Conservation (phyloP, 2,797 vertebrate genomes). For the Phalanger gymnotis region DNA sequence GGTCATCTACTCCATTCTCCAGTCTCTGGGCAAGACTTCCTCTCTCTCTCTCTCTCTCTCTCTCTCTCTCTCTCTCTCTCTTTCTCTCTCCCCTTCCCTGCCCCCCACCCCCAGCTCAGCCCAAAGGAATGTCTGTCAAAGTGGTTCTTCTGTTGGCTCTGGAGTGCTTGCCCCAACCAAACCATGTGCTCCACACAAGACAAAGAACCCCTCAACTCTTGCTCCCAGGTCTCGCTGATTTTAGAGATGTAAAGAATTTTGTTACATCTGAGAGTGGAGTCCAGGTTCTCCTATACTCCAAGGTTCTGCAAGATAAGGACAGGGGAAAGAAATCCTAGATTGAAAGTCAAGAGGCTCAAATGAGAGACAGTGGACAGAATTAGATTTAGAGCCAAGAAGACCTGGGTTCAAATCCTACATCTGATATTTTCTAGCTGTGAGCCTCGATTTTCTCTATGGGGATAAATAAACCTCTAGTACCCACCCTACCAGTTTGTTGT, state of each 20-base stretch:
- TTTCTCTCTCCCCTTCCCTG: too few species aligned
- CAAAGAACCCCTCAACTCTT: neutral
- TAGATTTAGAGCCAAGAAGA: neutral
- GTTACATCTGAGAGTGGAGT: neutral
- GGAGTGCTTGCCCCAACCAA: neutral
- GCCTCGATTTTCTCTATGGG: neutral
- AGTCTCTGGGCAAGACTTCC: neutral
- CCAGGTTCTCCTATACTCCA: neutral
- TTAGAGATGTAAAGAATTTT: neutral
- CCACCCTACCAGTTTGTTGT: neutral
- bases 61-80: neutral
- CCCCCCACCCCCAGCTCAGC: neutral
- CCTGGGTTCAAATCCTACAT: neutral
- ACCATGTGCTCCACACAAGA: neutral
- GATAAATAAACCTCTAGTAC: neutral
- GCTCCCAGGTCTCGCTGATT: neutral
- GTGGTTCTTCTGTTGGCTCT: neutral
- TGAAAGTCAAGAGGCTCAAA: neutral
- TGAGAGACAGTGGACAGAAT: neutral
- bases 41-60: neutral
- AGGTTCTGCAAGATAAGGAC: neutral
- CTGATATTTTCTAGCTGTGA: neutral
- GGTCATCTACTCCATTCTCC: conserved; percentile 10
- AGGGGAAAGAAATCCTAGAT: neutral
- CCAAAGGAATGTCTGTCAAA: neutral